Evolutionary conservation across 2,113 vertebrate species (phyloP).

Genomic region (Gobio gobio): DNA sequence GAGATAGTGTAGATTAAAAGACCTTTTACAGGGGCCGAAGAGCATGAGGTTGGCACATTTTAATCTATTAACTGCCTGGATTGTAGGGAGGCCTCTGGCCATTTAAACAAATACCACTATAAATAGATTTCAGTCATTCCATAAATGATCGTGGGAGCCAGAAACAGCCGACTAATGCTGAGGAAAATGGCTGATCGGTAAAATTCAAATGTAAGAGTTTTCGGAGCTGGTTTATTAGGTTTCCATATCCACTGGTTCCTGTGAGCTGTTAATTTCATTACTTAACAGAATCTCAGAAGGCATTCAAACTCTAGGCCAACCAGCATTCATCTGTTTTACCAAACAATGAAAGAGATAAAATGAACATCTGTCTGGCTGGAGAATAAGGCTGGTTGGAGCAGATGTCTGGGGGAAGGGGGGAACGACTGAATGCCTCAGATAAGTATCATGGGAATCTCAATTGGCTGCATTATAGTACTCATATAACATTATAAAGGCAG

Average conservation of each 20-base stretch:
- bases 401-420: conserved; percentile 37
- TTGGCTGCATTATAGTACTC: conserved; percentile 23
- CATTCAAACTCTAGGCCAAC: conserved; percentile 17
- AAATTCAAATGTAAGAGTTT: not conserved
- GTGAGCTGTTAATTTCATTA: conserved; percentile 13
- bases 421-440: conserved; percentile 20
- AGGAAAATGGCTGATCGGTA: not conserved
- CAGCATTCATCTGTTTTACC: conserved; percentile 27
- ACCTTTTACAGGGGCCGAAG: not conserved
- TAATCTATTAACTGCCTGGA: conserved; percentile 3
- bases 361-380: conserved; percentile 43
- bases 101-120: conserved; percentile 1
- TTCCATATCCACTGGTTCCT: not conserved
- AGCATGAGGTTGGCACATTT: conserved; percentile 17
- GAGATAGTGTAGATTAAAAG: conserved; percentile 12
- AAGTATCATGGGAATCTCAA: conserved; percentile 26
- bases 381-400: conserved; percentile 15
- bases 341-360: conserved; percentile 38
- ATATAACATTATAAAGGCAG: conserved; percentile 4
- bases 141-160: not conserved
- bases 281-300: not conserved
- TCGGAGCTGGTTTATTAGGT: not conserved
- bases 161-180: not conserved
- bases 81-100: not conserved
- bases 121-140: conserved; percentile 19